phyloP scores from a whole-genome alignment of 2,797 vertebrate genomes.

The Miichthys miiuy region DNA sequence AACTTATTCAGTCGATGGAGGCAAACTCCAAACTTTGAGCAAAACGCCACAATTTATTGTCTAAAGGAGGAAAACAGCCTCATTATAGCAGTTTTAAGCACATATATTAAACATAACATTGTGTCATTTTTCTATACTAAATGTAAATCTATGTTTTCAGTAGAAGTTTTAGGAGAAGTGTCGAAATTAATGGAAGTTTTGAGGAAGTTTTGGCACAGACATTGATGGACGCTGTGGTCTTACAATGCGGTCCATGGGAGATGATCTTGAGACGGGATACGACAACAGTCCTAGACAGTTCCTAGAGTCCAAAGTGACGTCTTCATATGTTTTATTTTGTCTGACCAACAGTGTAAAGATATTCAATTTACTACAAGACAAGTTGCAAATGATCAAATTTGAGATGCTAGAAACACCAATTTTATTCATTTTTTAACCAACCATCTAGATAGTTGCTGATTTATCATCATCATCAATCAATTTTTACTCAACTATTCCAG shows the following conservation, averaged over 20 bases:
- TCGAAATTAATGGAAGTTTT: not conserved
- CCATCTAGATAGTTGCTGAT: not conserved
- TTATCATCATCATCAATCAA: not conserved
- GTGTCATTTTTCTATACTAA: too few species aligned
- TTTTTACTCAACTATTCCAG: not conserved
- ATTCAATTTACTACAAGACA: not conserved
- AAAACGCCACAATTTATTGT: too few species aligned
- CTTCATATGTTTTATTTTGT: not conserved
- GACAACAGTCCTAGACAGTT: not conserved
- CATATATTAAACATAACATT: too few species aligned
- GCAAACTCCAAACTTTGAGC: not conserved
- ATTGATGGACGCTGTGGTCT: not conserved
- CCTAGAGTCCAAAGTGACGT: not conserved
- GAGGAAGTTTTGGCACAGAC: not conserved
- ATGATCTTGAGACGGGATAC: too few species aligned
- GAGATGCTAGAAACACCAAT: not conserved
- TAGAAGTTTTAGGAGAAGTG: too few species aligned
- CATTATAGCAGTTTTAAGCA: too few species aligned
- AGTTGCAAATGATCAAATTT: too few species aligned
- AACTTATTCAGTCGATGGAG: conserved; percentile 23
- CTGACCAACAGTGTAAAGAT: not conserved
- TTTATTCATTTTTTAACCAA: not conserved
- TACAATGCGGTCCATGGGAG: too few species aligned
- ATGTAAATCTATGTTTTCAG: too few species aligned
- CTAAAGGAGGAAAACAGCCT: too few species aligned